Evolutionary conservation across 1,140 invertebrate genomes (phyloP).

Genomic region (Triops cancriformis): DNA sequence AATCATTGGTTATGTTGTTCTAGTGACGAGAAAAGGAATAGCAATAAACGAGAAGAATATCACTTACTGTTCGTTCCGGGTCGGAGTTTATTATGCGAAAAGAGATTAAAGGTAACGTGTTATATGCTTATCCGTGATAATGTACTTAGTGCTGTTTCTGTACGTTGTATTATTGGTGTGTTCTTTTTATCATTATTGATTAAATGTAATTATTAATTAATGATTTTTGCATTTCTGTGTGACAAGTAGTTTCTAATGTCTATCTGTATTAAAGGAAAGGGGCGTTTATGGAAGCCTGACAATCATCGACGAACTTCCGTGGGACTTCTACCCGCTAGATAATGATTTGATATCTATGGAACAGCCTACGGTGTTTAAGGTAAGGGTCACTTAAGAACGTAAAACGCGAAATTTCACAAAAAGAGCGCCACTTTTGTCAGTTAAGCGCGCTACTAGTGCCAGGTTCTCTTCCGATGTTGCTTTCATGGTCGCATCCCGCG

Average conservation of each 20-base stretch:
- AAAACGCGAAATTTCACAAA: neutral
- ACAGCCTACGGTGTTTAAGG: conserved; percentile 63
- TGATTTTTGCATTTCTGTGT: neutral
- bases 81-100: conserved; percentile 76
- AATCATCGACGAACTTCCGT: conserved; percentile 71
- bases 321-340: conserved; percentile 85
- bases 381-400: conserved; percentile 34
- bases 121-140: too few relatives aligned
- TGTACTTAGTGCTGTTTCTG: too few relatives aligned
- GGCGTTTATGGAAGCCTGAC: conserved; percentile 70
- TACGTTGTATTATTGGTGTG: too few relatives aligned
- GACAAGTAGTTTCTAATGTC: conserved; percentile 24
- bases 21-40: neutral
- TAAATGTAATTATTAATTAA: too few relatives aligned
- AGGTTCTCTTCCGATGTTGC: too few relatives aligned
- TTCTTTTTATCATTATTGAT: too few relatives aligned
- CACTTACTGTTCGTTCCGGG: conserved; percentile 79
- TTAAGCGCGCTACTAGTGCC: neutral
- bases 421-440: conserved; percentile 19
- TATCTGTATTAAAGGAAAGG: conserved; percentile 52
- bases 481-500: too few relatives aligned
- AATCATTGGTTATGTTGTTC: neutral
- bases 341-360: conserved; percentile 90
- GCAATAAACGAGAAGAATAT: conserved; percentile 41
- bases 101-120: conserved; percentile 51